A percentile compares a stretch with the other conserved stretches of the same genome.
Conservation (phyloP, 1,140 invertebrate genomes). For the Rhagoletis pomonella region DNA sequence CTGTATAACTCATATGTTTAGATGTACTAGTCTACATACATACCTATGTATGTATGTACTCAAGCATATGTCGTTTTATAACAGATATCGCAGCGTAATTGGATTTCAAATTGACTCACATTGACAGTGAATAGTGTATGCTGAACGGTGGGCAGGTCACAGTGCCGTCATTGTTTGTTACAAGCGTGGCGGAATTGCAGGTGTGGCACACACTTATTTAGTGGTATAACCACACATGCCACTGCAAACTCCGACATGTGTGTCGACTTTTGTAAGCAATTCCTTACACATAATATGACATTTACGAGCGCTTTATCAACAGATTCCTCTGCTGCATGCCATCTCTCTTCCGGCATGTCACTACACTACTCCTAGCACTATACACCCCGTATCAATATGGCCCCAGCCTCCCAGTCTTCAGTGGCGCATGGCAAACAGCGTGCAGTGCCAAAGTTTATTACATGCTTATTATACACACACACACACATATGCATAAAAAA, state of each 20-base stretch:
- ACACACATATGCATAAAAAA: background rate
- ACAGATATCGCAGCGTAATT: conserved; percentile 2
- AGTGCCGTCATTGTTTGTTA: conserved; percentile 11
- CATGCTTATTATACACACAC: too few species aligned
- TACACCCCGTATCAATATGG: background rate
- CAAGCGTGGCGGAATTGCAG: conserved; percentile 22
- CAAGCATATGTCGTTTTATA: background rate
- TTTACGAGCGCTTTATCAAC: conserved; percentile 43
- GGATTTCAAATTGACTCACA: conserved; percentile 33
- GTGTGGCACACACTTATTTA: conserved; percentile 8
- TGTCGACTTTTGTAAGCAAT: conserved; percentile 17
- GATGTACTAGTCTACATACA: background rate
- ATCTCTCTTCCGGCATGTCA: conserved; percentile 5
- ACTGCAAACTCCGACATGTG: background rate
- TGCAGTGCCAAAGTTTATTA: conserved; percentile 12
- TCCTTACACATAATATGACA: conserved; percentile 41
- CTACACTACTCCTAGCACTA: background rate
- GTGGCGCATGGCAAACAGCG: background rate
- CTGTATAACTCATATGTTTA: too few species aligned
- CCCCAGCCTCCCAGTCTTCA: background rate
- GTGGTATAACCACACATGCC: background rate
- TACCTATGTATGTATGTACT: background rate
- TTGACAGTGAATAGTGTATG: conserved; percentile 23
- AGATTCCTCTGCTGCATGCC: conserved; percentile 31
- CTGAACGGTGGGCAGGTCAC: conserved; percentile 23